phyloP scores from a whole-genome alignment of 2,797 vertebrate genomes.

The Macropus fuliginosus region DNA sequence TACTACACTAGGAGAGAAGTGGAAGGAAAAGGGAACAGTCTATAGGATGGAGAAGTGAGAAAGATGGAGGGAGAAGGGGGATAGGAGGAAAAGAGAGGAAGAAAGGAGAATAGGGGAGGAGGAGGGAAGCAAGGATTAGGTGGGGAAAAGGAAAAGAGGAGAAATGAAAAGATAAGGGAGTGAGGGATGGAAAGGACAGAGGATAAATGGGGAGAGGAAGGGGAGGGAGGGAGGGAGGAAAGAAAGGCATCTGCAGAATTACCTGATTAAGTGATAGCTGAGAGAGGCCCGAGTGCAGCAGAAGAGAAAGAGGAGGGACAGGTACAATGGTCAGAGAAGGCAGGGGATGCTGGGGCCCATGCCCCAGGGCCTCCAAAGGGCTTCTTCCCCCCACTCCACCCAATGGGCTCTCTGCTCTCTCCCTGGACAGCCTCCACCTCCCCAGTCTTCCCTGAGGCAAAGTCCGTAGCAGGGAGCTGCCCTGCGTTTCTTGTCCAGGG shows the following conservation, averaged over 20 bases:
- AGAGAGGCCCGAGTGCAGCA: slow-evolving; percentile 99
- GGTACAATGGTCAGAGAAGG: slow-evolving; percentile 93
- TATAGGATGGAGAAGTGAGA: slow-evolving; percentile 20
- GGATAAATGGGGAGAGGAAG: slow-evolving; percentile 61
- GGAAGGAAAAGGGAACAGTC: slow-evolving; percentile 75
- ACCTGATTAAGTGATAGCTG: slow-evolving; percentile 99
- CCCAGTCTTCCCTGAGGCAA: not conserved
- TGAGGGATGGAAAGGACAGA: not conserved
- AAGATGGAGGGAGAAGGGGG: not conserved
- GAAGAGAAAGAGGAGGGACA: slow-evolving; percentile 91
- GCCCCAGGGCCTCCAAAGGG: slow-evolving; percentile 29
- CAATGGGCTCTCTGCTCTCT: not conserved
- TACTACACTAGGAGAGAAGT: slow-evolving; percentile 61
- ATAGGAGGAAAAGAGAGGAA: not conserved
- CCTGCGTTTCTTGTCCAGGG: not conserved
- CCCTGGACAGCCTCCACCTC: not conserved
- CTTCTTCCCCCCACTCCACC: not conserved
- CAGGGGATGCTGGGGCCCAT: slow-evolving; percentile 75
- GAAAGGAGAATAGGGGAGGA: not conserved
- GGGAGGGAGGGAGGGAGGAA: slow-evolving; percentile 74
- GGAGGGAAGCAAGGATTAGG: not conserved
- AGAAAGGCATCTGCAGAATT: slow-evolving; percentile 90
- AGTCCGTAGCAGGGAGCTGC: no score
- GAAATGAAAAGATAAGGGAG: not conserved
- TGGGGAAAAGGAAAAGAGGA: not conserved